Conservation (phyloP, 2,888 invertebrate genomes). For the Cryptus armator region DNA sequence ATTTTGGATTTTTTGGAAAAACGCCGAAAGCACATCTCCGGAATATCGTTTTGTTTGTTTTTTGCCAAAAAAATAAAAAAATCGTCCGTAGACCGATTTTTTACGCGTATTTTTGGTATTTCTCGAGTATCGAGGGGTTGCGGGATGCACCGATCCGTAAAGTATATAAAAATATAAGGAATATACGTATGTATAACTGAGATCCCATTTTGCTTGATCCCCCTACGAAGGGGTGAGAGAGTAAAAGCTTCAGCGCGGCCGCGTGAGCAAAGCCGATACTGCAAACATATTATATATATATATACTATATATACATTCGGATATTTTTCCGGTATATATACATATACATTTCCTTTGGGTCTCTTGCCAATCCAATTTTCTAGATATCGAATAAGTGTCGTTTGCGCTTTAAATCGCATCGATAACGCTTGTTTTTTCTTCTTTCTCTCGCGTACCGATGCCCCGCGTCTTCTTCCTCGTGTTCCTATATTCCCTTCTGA, state of each 20-base stretch:
- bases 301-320: background rate
- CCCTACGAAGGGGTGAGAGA: constrained; percentile 1
- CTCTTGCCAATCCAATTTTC: constrained; percentile 73
- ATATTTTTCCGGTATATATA: background rate
- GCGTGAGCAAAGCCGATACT: constrained; percentile 26
- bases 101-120: background rate
- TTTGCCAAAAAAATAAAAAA: background rate
- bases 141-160: constrained; percentile 49
- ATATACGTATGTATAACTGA: constrained; percentile 51
- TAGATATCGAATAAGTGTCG: constrained; percentile 68
- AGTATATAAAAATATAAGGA: constrained; percentile 52
- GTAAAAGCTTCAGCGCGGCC: background rate
- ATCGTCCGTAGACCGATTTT: background rate
- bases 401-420: constrained; percentile 69
- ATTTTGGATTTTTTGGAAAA: too few relatives aligned
- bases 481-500: background rate
- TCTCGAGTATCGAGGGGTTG: background rate
- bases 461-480: background rate
- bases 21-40: too few relatives aligned
- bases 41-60: background rate
- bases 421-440: constrained; percentile 53
- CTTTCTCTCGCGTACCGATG: constrained; percentile 38
- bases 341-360: constrained; percentile 65
- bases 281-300: constrained; percentile 2
- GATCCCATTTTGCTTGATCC: constrained; percentile 33